A percentile compares a stretch with the other conserved stretches of the same genome.
phyloP scores from a whole-genome alignment of 2,113 vertebrate species.

The Suncus etruscus region DNA sequence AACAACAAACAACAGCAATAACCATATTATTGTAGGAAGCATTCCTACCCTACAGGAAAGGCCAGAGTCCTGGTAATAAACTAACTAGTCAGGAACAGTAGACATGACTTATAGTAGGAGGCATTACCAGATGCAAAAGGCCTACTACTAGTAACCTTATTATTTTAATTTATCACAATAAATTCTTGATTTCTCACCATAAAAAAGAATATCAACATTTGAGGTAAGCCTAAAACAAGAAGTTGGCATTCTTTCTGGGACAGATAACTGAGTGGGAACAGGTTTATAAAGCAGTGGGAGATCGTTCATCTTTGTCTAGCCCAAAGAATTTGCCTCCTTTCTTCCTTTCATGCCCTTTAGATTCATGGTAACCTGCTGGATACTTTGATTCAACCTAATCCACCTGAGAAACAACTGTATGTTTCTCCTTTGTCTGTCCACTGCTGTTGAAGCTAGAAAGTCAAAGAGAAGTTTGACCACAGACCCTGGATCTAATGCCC shows the following conservation, averaged over 20 bases:
- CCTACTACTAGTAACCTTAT: not conserved
- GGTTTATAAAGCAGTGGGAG: not conserved
- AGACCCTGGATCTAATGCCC: not conserved
- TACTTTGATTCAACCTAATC: too few relatives aligned
- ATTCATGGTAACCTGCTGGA: not conserved
- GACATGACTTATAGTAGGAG: not conserved
- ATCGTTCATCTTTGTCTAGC: too few relatives aligned
- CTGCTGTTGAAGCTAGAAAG: not conserved
- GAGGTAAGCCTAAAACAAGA: not conserved
- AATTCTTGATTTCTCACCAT: not conserved
- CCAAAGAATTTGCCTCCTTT: too few relatives aligned
- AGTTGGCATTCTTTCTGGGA: not conserved
- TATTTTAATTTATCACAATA: not conserved
- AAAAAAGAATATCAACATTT: not conserved
- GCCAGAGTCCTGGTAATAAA: not conserved
- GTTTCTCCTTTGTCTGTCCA: constrained; percentile 1
- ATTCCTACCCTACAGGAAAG: not conserved
- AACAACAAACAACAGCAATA: not conserved
- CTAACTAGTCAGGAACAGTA: not conserved
- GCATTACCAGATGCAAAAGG: not conserved
- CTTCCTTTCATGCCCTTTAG: not conserved
- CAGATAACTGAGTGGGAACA: not conserved
- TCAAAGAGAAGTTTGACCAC: not conserved
- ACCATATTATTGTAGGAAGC: not conserved
- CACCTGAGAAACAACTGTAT: too few relatives aligned